A percentile compares a stretch with the other conserved stretches of the same genome.
Evolutionary conservation across 2,888 invertebrate species (phyloP).

Genomic region (Cerastis leucographa): DNA sequence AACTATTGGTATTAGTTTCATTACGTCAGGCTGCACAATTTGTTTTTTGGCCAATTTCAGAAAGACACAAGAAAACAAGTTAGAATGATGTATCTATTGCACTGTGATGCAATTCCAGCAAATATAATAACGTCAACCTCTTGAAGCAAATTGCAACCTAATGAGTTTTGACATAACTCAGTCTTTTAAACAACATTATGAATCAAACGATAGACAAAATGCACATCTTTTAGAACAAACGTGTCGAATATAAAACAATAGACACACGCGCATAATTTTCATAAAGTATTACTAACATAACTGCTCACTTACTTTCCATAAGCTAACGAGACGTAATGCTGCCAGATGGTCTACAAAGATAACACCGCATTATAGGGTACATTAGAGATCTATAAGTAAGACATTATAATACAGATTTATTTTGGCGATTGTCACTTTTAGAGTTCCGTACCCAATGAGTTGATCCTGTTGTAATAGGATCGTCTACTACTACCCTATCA

Average conservation of each 20-base stretch:
- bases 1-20: background rate
- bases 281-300: conserved; percentile 32
- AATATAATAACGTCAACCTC: background rate
- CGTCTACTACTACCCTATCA: background rate
- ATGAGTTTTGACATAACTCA: background rate
- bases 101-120: background rate
- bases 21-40: background rate
- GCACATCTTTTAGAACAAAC: conserved; percentile 14
- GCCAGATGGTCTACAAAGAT: conserved; percentile 60
- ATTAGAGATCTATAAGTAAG: conserved; percentile 32
- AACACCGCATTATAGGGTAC: conserved; percentile 17
- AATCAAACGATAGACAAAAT: conserved; percentile 31
- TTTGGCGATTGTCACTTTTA: conserved; percentile 24
- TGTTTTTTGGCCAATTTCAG: conserved; percentile 1
- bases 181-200: background rate
- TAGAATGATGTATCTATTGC: background rate
- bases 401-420: conserved; percentile 31
- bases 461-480: background rate
- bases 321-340: conserved; percentile 47
- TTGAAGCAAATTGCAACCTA: background rate
- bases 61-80: background rate
- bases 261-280: conserved; percentile 30
- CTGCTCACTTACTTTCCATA: conserved; percentile 52
- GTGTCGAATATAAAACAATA: conserved; percentile 47
- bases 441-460: background rate